Evolutionary conservation across 2,113 vertebrate genomes (phyloP).

Genomic region (Crotalus viridis): DNA sequence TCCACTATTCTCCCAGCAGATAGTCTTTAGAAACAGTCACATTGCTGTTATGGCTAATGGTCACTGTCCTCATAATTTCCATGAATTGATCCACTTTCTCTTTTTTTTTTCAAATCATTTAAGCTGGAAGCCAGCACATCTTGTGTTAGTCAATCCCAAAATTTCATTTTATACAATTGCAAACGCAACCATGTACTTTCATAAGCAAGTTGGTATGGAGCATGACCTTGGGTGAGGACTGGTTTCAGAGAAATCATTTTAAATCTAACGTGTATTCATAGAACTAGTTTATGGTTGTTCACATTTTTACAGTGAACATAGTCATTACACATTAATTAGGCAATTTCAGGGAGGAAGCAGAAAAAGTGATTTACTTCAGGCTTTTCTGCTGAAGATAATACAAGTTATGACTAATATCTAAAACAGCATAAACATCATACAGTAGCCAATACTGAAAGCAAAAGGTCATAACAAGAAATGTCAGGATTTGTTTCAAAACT

Average conservation of each 20-base stretch:
- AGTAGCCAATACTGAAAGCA: neutral
- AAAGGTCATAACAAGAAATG: slow-evolving; percentile 21
- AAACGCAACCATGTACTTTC: neutral
- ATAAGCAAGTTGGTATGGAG: neutral
- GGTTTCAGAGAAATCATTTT: neutral
- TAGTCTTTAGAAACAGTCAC: neutral
- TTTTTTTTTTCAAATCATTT: neutral
- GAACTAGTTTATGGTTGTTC: neutral
- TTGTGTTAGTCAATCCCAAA: neutral
- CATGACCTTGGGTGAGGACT: neutral
- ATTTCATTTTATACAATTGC: neutral
- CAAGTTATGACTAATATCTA: neutral
- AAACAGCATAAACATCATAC: neutral
- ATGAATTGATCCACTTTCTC: neutral
- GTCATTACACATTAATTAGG: neutral
- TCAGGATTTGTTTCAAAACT: slow-evolving; percentile 13
- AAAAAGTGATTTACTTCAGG: neutral
- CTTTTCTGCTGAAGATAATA: slow-evolving; percentile 1
- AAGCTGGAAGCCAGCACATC: neutral
- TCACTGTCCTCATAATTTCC: neutral
- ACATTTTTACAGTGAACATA: slow-evolving; percentile 6
- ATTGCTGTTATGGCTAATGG: neutral
- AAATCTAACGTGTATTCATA: neutral
- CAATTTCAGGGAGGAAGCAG: neutral
- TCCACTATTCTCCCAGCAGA: neutral